These are phyloP conservation scores for Oncorhynchus tshawytscha DNA, from an alignment of 2,113 vertebrate genomes.

Conservation along the genomic window DNA sequence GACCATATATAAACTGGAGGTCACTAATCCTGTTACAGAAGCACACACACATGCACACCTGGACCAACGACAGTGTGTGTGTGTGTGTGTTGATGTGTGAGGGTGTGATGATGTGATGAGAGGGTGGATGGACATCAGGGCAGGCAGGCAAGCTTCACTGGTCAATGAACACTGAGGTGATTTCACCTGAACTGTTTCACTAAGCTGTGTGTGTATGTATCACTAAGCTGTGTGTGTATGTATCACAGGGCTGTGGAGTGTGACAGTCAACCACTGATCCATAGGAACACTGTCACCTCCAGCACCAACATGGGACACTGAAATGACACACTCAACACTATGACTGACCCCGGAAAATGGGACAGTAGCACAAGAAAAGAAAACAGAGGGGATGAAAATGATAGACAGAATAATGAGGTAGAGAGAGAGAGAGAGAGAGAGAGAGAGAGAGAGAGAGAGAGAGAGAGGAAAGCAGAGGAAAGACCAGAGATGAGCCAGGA, in stretches of 20 bases:
- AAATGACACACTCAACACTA: neutral
- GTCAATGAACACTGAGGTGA: slow-evolving; percentile 2
- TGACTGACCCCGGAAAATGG: neutral
- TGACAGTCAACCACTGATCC: too few relatives aligned
- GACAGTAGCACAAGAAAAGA: neutral
- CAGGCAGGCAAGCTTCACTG: neutral
- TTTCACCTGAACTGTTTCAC: neutral
- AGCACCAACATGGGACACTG: neutral
- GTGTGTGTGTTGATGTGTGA: neutral
- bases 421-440: too few relatives aligned
- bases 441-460: too few relatives aligned
- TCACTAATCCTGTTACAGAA: slow-evolving; percentile 43
- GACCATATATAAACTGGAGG: slow-evolving; percentile 34
- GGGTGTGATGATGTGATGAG: neutral
- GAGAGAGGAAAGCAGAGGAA: neutral
- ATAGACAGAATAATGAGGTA: neutral
- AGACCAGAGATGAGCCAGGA: neutral
- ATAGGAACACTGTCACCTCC: slow-evolving; percentile 1
- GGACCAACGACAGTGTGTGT: neutral
- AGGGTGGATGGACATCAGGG: neutral
- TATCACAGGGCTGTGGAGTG: too few relatives aligned
- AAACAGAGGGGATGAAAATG: neutral
- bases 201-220: neutral
- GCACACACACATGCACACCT: slow-evolving; percentile 17
- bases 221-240: neutral